Conservation (phyloP, 2,797 vertebrate species). For the Alca torda region DNA sequence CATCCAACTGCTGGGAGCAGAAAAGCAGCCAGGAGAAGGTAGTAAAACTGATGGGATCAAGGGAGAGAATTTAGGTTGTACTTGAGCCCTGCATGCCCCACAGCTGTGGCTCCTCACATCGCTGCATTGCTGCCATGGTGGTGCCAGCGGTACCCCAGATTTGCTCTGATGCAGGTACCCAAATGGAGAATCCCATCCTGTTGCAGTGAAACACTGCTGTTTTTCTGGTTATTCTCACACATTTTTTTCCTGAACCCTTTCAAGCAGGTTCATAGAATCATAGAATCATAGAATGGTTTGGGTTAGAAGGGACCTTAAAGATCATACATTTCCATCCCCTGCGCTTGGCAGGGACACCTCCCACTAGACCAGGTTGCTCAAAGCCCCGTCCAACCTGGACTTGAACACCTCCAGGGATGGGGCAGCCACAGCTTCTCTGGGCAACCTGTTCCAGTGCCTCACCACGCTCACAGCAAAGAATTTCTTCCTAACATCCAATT, state of each 20-base stretch:
- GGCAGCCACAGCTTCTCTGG: background rate
- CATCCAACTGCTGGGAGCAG: too few relatives aligned
- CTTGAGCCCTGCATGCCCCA: accelerated
- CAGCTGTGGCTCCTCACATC: accelerated
- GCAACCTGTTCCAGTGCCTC: background rate
- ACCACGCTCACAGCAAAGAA: background rate
- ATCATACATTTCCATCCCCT: background rate
- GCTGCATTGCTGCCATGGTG: accelerated
- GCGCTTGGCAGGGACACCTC: background rate
- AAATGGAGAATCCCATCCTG: background rate
- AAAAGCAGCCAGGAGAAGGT: background rate
- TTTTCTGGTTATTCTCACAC: background rate
- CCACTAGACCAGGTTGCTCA: background rate
- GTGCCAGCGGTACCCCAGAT: background rate
- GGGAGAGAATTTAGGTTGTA: background rate
- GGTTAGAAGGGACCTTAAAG: background rate
- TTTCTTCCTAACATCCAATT: too few relatives aligned
- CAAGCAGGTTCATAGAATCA: background rate
- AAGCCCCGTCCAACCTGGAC: background rate
- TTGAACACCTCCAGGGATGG: background rate
- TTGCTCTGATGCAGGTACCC: accelerated
- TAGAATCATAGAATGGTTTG: background rate
- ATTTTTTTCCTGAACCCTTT: background rate
- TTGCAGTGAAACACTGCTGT: background rate
- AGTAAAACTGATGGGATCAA: background rate